Conservation (phyloP, 2,888 invertebrate species). For the Drosophila prolongata region DNA sequence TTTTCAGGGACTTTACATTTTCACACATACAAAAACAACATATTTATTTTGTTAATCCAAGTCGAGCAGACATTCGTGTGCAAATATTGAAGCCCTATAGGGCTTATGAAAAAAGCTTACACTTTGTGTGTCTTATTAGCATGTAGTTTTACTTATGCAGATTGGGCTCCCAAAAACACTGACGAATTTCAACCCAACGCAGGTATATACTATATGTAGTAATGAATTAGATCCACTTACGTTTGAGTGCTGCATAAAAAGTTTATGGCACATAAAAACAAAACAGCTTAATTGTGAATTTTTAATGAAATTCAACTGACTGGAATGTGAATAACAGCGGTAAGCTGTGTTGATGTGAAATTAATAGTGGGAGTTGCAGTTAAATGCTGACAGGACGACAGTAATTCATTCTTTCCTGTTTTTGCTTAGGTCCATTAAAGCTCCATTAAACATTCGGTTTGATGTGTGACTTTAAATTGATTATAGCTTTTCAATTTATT, state of each 20-base stretch:
- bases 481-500: slow-evolving; percentile 19
- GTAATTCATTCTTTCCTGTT: neutral
- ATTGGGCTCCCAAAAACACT: neutral
- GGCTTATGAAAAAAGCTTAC: neutral
- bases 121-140: neutral
- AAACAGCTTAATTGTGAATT: slow-evolving; percentile 28
- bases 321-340: slow-evolving; percentile 2
- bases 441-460: slow-evolving; percentile 22
- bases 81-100: slow-evolving; percentile 1
- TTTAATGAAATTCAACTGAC: slow-evolving; percentile 7
- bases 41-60: slow-evolving; percentile 13
- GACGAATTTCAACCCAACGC: neutral
- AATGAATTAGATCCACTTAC: slow-evolving; percentile 7
- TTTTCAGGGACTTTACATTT: neutral
- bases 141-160: neutral
- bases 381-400: neutral
- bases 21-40: slow-evolving; percentile 3
- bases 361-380: slow-evolving; percentile 10
- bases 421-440: slow-evolving; percentile 3
- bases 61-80: neutral
- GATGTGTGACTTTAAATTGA: slow-evolving; percentile 15
- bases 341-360: slow-evolving; percentile 7
- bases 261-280: neutral
- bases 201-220: neutral
- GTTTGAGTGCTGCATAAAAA: neutral